phyloP scores from a whole-genome alignment of 2,113 vertebrate species.

The Labeo rohita region DNA sequence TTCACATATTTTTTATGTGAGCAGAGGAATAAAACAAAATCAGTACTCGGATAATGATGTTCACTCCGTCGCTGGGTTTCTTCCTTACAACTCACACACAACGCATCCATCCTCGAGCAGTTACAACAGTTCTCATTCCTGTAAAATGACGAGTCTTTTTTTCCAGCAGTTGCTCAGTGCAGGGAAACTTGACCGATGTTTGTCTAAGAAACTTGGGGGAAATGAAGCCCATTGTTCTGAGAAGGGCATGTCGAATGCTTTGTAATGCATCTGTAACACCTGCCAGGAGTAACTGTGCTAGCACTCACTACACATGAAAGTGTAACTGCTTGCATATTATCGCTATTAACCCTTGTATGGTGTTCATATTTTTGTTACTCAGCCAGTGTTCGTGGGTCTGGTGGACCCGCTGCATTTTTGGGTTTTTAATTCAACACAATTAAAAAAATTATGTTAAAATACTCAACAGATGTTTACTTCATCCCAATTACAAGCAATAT shows the following conservation, averaged over 20 bases:
- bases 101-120: background rate
- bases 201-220: background rate
- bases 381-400: no score
- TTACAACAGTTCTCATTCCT: background rate
- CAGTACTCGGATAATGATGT: constrained; percentile 22
- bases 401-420: no score
- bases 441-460: no score
- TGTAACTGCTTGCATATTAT: background rate
- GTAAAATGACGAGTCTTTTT: background rate
- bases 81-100: constrained; percentile 3
- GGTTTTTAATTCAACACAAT: no score
- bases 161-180: background rate
- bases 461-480: no score
- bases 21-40: constrained; percentile 40
- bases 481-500: no score
- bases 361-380: no score
- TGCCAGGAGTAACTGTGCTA: constrained; percentile 4
- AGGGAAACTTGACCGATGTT: constrained; percentile 5
- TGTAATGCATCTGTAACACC: constrained; percentile 31
- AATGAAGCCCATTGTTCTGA: constrained; percentile 11
- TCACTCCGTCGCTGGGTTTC: background rate
- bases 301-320: background rate
- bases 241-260: background rate
- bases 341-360: no score
- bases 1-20: constrained; percentile 60